Percentiles rank a stretch among this genome's conserved stretches.
These are phyloP conservation scores for Capreolus pygargus DNA, from an alignment of 2,113 vertebrate species.

Conservation along the genomic window DNA sequence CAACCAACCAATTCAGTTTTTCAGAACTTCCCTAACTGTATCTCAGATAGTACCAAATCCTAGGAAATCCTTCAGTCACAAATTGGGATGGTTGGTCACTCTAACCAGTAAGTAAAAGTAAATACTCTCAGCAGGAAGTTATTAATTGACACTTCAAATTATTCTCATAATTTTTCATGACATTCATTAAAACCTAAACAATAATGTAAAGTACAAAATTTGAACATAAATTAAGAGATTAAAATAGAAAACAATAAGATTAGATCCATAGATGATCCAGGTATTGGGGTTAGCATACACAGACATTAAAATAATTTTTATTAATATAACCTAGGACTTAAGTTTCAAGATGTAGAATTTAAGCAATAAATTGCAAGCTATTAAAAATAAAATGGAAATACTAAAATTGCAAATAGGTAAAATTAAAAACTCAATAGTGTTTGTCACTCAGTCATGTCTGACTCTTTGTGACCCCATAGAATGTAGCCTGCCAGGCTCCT, in stretches of 20 bases:
- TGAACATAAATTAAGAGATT: background rate
- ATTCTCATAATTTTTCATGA: background rate
- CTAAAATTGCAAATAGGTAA: too few species aligned
- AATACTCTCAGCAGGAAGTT: background rate
- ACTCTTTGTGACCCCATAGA: background rate
- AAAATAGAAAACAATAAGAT: background rate
- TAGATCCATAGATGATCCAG: background rate
- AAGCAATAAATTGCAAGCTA: background rate
- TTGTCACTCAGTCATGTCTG: background rate
- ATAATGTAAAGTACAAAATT: background rate
- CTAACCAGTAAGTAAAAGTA: background rate
- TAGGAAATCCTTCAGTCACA: background rate
- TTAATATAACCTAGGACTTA: background rate
- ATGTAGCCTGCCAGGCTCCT: background rate
- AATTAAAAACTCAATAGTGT: too few species aligned
- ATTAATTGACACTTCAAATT: background rate
- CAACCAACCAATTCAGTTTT: background rate
- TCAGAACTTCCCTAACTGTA: background rate
- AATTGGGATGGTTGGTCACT: background rate
- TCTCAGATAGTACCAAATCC: background rate
- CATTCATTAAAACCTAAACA: background rate
- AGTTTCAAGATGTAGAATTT: background rate
- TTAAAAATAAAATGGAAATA: too few species aligned
- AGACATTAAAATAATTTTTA: background rate
- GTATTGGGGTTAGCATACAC: background rate